Evolutionary conservation across 2,113 vertebrate species (phyloP).

Genomic region (Chaetodon trifascialis): DNA sequence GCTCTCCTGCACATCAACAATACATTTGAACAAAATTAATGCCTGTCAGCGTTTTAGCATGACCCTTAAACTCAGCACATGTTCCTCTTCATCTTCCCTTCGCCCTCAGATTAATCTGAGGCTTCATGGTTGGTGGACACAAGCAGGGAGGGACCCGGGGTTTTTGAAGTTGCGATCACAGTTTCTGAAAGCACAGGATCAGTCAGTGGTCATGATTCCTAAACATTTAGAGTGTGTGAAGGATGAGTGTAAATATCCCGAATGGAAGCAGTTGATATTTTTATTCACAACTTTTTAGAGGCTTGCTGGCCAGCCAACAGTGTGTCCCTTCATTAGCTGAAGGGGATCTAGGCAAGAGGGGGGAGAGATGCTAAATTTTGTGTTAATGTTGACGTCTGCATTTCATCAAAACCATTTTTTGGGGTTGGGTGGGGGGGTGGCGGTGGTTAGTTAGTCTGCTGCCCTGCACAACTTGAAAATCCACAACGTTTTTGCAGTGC

Average conservation of each 20-base stretch:
- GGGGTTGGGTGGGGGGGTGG: not conserved
- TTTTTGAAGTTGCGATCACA: constrained; percentile 78
- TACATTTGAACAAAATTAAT: constrained; percentile 20
- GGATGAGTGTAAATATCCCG: constrained; percentile 82
- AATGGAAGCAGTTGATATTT: constrained; percentile 85
- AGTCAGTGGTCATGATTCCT: constrained; percentile 79
- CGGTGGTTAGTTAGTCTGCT: constrained; percentile 52
- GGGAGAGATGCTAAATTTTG: constrained; percentile 80
- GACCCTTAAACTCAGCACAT: constrained; percentile 42
- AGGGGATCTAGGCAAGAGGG: constrained; percentile 63
- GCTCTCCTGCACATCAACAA: not conserved
- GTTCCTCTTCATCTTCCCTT: constrained; percentile 52
- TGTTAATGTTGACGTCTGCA: constrained; percentile 83
- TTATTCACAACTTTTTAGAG: constrained; percentile 81
- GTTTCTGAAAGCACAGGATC: constrained; percentile 77
- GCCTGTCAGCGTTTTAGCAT: constrained; percentile 34
- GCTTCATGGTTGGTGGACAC: constrained; percentile 65
- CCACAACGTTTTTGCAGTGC: constrained; percentile 44
- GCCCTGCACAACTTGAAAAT: constrained; percentile 63
- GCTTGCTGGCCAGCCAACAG: constrained; percentile 77
- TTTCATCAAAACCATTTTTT: constrained; percentile 81
- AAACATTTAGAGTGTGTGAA: constrained; percentile 82
- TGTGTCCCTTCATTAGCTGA: constrained; percentile 83
- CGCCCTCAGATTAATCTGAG: constrained; percentile 60
- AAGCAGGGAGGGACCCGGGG: constrained; percentile 61